Base-by-base conservation (phyloP, 1,140 invertebrate species). In the Diuraphis noxia region DNA sequence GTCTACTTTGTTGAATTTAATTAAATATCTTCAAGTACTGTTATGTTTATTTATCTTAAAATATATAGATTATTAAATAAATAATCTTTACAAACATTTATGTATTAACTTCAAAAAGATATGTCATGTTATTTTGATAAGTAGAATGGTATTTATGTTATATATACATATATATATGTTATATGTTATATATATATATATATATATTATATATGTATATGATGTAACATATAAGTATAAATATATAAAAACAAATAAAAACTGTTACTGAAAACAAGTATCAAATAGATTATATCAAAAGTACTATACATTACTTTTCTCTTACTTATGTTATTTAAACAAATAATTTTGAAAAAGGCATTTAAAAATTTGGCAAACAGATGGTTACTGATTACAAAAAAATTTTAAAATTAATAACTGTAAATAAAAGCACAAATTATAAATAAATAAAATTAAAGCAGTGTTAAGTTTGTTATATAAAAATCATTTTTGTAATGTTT, bases 401-500 rank as follows among this genome's bases (percentile, higher is more conserved):
- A 13, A 41, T 46, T 49, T 85, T 85, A 49, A 85, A 46, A 85
- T 23, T 36, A 46, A 49, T 23, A 21, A n/a, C 56, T 49, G n/a
- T 1, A 36, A 85, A 85, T 36, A 49, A 85, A 46, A 85, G 19
- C 34, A 19, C 23, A 36, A 34, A 84, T 43, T 43, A 21, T 81
- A 81, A 25, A 38, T 38, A 40, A 36, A 56, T 87, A 87, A 87
- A 87, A 56, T 17, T 52, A 38, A 36, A 63, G 34, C 25, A 88
- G 40, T 40, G 52, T 81, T 56, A 82, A 82, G 89, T 82, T 34
- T 82, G 21, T 79, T 38, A 82, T 40, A 91, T 38, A 21, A 91
- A 91, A 52, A 82, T 72, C 25, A 63, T 19, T 46, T 30, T 49
- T 77, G 52, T 91, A 91, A 91, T 52, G 34, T 82, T 52, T 52